Conservation (phyloP, 1,140 invertebrate genomes). For the Ceratina calcarata region DNA sequence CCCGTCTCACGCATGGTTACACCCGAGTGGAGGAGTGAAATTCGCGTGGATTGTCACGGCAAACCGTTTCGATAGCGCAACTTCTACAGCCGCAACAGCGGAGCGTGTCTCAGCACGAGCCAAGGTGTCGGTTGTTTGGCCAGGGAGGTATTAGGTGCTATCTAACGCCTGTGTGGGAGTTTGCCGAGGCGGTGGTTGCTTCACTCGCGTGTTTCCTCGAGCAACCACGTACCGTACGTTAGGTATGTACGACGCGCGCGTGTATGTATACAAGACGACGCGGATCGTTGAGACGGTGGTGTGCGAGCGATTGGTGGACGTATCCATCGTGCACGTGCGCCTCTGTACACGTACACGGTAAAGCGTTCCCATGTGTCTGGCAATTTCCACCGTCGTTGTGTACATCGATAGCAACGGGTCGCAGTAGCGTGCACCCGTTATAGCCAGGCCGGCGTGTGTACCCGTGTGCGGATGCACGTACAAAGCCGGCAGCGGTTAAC, state of each 20-base stretch:
- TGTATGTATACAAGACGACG: conserved; percentile 1
- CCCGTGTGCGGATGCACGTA: conserved; percentile 13
- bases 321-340: conserved; percentile 19
- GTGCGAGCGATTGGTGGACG: conserved; percentile 5
- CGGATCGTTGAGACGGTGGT: conserved; percentile 4
- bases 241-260: background rate
- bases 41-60: background rate
- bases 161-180: conserved; percentile 40
- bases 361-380: conserved; percentile 15
- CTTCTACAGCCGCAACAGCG: conserved; percentile 32
- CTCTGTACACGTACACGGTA: background rate
- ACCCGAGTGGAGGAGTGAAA: background rate
- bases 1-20: too few species aligned
- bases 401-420: conserved; percentile 45
- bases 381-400: conserved; percentile 67
- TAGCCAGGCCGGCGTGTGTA: conserved; percentile 2
- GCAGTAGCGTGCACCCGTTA: conserved; percentile 35
- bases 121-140: conserved; percentile 57
- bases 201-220: conserved; percentile 50
- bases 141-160: conserved; percentile 55
- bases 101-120: conserved; percentile 27
- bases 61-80: conserved; percentile 26
- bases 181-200: conserved; percentile 21
- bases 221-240: conserved; percentile 29
- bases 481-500: conserved; percentile 70